A percentile compares a stretch with the other conserved stretches of the same genome.
Conservation (phyloP, 37 sponge, comb jelly and placozoan species). For the Aplysina aerophoba region DNA sequence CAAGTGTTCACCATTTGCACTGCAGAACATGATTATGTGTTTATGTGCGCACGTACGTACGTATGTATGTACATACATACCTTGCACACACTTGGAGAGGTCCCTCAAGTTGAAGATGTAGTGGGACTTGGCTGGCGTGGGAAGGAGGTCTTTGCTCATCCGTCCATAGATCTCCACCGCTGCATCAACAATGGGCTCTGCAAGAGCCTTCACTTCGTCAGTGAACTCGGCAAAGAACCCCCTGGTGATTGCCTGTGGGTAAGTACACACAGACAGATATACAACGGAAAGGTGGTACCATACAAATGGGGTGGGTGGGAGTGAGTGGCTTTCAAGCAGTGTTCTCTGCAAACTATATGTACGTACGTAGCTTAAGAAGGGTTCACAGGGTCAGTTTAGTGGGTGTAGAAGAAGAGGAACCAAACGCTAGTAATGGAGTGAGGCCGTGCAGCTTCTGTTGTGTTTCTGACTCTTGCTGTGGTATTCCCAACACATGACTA, state of each 20-base stretch:
- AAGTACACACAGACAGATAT: neutral
- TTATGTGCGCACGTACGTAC: slow-evolving; percentile 7
- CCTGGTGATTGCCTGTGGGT: slow-evolving; percentile 78
- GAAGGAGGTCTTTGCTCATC: slow-evolving; percentile 97
- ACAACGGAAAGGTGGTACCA: neutral
- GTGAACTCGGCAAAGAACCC: slow-evolving; percentile 97
- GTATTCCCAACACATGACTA: too few species aligned
- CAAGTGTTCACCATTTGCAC: too few species aligned
- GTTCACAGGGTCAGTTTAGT: too few species aligned
- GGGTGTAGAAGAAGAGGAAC: too few species aligned
- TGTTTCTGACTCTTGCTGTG: too few species aligned
- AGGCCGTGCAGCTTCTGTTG: too few species aligned
- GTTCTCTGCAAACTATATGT: too few species aligned
- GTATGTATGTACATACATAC: slow-evolving; percentile 40
- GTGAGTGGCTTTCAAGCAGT: too few species aligned
- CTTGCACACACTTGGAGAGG: slow-evolving; percentile 97
- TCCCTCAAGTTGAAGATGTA: slow-evolving; percentile 98
- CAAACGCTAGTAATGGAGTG: too few species aligned
- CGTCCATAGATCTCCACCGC: slow-evolving; percentile 95
- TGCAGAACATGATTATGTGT: neutral
- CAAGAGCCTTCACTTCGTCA: slow-evolving; percentile 84
- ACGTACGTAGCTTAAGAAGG: too few species aligned
- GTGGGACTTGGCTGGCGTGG: slow-evolving; percentile 98
- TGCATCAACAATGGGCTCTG: slow-evolving; percentile 93
- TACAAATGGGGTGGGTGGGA: too few species aligned